Percentiles rank a stretch among this genome's conserved stretches.
Conservation (phyloP, 2,797 vertebrate species). For the Rousettus madagascariensis region DNA sequence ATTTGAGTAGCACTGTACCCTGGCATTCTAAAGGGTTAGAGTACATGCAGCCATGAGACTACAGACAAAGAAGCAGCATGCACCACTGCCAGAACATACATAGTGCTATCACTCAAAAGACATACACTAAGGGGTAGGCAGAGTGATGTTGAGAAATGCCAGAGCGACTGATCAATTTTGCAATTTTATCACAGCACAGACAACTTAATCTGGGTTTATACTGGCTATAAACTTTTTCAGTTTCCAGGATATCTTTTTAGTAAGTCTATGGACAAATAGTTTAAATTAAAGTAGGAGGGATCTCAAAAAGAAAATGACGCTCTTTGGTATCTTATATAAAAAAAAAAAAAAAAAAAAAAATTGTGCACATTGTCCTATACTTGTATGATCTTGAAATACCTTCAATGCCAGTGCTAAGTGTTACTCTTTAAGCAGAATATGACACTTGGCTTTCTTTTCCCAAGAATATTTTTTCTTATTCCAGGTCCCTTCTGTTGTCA, state of each 20-base stretch:
- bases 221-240: background rate
- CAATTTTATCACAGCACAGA: background rate
- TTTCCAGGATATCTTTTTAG: constrained; percentile 34
- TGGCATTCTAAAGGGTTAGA: background rate
- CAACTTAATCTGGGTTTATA: background rate
- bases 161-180: background rate
- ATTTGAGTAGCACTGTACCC: background rate
- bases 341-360: background rate
- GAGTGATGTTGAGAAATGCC: background rate
- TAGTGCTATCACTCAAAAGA: background rate
- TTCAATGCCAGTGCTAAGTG: background rate
- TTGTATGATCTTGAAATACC: background rate
- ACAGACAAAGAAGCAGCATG: background rate
- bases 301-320: background rate
- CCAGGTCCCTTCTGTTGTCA: background rate
- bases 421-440: background rate
- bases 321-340: background rate
- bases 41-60: background rate
- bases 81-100: background rate
- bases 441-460: background rate
- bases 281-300: background rate
- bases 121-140: background rate
- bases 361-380: background rate
- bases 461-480: constrained; percentile 29
- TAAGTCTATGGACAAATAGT: background rate